Conservation (phyloP, 37 sponge, comb jelly and placozoan genomes). For the Halisarca cf. caerulea region DNA sequence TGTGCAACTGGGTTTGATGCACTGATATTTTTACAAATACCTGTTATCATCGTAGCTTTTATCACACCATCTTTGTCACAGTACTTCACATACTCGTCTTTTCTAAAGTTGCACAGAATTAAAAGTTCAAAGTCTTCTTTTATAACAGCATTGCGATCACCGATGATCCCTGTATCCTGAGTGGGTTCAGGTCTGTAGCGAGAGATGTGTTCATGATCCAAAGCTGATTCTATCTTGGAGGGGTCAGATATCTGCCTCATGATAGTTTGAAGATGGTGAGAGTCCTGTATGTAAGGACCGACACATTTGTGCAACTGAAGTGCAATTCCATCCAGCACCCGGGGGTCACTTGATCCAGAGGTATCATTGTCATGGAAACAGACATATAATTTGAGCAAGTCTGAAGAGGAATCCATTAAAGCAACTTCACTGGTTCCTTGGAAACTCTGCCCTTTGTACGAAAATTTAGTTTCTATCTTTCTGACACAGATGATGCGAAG, state of each 20-base stretch:
- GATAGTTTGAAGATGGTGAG: slow-evolving; percentile 1
- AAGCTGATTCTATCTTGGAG: not conserved
- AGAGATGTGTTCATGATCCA: not conserved
- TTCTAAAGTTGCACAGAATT: slow-evolving; percentile 2
- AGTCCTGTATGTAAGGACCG: not conserved
- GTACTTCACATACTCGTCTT: not conserved
- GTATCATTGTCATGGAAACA: slow-evolving; percentile 16
- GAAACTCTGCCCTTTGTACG: not conserved
- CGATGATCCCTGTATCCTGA: not conserved
- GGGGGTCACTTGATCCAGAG: not conserved
- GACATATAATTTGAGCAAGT: not conserved
- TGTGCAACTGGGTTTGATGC: not conserved
- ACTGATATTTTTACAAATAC: not conserved
- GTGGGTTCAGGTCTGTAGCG: not conserved
- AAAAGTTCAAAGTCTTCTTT: not conserved
- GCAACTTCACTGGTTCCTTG: not conserved
- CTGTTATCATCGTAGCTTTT: not conserved
- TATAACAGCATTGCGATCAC: not conserved
- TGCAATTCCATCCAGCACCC: too few species aligned
- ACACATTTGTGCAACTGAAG: too few species aligned
- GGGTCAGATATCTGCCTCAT: not conserved
- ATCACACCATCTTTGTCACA: slow-evolving; percentile 6
- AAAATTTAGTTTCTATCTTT: not conserved
- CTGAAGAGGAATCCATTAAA: not conserved
- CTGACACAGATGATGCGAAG: not conserved